A percentile compares a stretch with the other conserved stretches of the same genome.
Evolutionary conservation across 2,888 invertebrate genomes (phyloP).

Genomic region (Sesamia inferens): DNA sequence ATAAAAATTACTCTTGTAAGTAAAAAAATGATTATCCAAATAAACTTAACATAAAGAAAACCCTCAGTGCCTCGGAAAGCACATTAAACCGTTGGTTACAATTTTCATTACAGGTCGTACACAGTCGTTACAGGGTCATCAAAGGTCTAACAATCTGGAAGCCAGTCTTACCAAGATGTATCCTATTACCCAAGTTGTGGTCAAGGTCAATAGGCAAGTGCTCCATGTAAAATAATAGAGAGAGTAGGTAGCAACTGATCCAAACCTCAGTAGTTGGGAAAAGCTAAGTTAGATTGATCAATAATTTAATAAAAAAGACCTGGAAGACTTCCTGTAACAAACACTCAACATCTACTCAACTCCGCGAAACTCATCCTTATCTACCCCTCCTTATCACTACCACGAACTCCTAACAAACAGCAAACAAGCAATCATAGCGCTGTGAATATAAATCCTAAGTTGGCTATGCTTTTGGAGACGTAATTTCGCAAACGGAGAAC

Average conservation of each 20-base stretch:
- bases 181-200: neutral
- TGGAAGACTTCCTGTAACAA: neutral
- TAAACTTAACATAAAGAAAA: neutral
- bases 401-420: slow-evolving; percentile 30
- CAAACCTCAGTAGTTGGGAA: neutral
- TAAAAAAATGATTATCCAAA: too few species aligned
- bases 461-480: slow-evolving; percentile 23
- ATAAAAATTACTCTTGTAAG: too few species aligned
- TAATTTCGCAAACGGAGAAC: slow-evolving; percentile 44
- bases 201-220: neutral
- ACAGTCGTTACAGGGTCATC: neutral
- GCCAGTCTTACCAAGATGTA: neutral
- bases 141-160: neutral
- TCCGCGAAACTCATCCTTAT: neutral
- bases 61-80: neutral
- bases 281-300: neutral
- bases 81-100: neutral
- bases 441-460: slow-evolving; percentile 34
- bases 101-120: neutral
- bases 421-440: slow-evolving; percentile 34
- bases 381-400: slow-evolving; percentile 35
- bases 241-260: neutral
- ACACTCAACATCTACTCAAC: neutral
- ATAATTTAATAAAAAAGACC: neutral
- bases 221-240: neutral